Percentiles rank a stretch among this genome's conserved stretches.
These are phyloP conservation scores for Sparus aurata DNA, from an alignment of 2,797 vertebrate genomes.

Conservation along the genomic window DNA sequence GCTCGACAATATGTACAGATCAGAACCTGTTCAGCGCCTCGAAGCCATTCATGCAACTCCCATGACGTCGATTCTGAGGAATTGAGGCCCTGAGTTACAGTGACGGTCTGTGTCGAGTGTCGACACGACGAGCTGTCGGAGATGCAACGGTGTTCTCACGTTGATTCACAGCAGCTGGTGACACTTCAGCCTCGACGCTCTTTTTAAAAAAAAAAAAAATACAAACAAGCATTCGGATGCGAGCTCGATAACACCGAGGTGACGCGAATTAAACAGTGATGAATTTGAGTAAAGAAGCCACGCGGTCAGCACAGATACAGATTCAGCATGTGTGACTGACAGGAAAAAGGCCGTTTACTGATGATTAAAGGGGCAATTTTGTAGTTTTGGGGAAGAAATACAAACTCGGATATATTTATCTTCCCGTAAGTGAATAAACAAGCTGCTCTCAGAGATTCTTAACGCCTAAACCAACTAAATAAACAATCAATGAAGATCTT, in stretches of 20 bases:
- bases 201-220: too few species aligned
- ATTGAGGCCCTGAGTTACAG: constrained; percentile 11
- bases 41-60: background rate
- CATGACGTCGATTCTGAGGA: background rate
- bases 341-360: background rate
- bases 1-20: constrained; percentile 1
- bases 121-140: constrained; percentile 39
- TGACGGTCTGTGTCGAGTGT: constrained; percentile 39
- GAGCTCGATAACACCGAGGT: constrained; percentile 12
- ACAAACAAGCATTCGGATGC: constrained; percentile 11
- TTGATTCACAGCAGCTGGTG: constrained; percentile 66
- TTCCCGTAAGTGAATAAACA: too few species aligned
- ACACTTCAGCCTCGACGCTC: constrained; percentile 50
- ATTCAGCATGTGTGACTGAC: constrained; percentile 28
- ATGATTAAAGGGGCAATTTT: background rate
- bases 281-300: background rate
- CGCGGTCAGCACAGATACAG: background rate
- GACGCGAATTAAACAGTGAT: constrained; percentile 12
- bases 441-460: too few species aligned
- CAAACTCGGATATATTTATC: too few species aligned
- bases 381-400: too few species aligned
- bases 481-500: too few species aligned
- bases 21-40: background rate
- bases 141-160: constrained; percentile 50
- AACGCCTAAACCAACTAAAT: too few species aligned